Evolutionary conservation across 1,140 invertebrate genomes (phyloP).

Genomic region (Bombus sylvicola): DNA sequence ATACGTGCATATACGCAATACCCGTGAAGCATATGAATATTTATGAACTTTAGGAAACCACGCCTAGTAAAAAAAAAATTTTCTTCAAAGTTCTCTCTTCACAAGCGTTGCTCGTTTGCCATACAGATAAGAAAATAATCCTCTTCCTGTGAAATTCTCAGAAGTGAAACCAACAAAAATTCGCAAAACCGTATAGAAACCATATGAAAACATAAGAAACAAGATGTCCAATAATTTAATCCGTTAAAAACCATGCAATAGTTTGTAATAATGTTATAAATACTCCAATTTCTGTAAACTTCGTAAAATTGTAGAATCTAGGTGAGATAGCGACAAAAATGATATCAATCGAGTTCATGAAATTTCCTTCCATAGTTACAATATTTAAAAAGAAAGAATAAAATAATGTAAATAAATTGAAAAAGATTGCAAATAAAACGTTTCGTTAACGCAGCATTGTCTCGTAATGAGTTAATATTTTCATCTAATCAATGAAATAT

Average conservation of each 20-base stretch:
- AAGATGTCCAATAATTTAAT: background rate
- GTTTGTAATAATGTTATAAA: background rate
- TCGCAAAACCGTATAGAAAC: no score
- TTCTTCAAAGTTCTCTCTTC: background rate
- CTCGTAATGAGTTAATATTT: background rate
- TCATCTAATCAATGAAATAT: background rate
- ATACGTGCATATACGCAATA: background rate
- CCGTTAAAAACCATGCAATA: background rate
- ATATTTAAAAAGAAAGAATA: no score
- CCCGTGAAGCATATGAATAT: no score
- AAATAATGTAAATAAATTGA: background rate
- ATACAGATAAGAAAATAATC: background rate
- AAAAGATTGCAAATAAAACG: background rate
- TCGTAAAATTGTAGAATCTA: background rate
- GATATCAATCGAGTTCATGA: no score
- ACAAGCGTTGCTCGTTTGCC: background rate
- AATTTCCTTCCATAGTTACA: no score
- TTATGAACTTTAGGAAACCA: background rate
- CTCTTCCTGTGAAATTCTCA: background rate
- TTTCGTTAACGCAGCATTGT: background rate
- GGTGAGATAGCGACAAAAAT: no score
- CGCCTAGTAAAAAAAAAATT: background rate
- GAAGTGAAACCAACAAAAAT: no score
- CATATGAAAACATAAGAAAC: no score
- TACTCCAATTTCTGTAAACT: background rate